Percentiles rank a stretch among this genome's conserved stretches.
phyloP scores from a whole-genome alignment of 2,888 invertebrate species.

The Cerceris rybyensis region DNA sequence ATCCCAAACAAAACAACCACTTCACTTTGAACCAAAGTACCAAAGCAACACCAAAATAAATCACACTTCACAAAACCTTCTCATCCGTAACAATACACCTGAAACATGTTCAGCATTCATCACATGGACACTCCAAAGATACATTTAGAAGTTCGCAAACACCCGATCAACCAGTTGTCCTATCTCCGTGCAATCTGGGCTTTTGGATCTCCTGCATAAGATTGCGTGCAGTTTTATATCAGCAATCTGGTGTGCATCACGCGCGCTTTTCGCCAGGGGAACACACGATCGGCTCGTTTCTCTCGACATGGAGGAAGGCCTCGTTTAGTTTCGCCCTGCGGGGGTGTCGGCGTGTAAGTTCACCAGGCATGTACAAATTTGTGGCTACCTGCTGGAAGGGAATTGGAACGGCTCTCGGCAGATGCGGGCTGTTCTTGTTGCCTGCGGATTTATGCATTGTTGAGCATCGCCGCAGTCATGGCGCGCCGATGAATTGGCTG shows the following conservation, averaged over 20 bases:
- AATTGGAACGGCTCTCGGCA: conserved; percentile 24
- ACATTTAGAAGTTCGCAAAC: conserved; percentile 50
- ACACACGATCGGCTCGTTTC: too few species aligned
- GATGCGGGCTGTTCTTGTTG: conserved; percentile 23
- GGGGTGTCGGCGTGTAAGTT: conserved; percentile 29
- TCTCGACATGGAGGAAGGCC: background rate
- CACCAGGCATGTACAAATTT: conserved; percentile 56
- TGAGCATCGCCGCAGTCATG: conserved; percentile 20
- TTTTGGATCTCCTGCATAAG: conserved; percentile 41
- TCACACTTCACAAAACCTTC: too few species aligned
- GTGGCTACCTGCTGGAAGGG: conserved; percentile 60
- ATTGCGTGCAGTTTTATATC: conserved; percentile 25
- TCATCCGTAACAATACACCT: too few species aligned
- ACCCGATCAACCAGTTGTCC: conserved; percentile 35
- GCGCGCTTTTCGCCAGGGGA: background rate
- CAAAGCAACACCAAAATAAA: too few species aligned
- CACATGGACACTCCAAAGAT: background rate
- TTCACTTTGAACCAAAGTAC: too few species aligned
- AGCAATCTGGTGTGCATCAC: conserved; percentile 24
- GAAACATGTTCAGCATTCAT: too few species aligned
- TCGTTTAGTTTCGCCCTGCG: background rate
- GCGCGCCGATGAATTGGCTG: conserved; percentile 12
- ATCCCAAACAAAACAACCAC: too few species aligned
- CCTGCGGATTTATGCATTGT: conserved; percentile 45
- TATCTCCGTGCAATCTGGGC: conserved; percentile 58